phyloP scores from a whole-genome alignment of 2,888 invertebrate species.

The Liopterus haemorrhoidalis region DNA sequence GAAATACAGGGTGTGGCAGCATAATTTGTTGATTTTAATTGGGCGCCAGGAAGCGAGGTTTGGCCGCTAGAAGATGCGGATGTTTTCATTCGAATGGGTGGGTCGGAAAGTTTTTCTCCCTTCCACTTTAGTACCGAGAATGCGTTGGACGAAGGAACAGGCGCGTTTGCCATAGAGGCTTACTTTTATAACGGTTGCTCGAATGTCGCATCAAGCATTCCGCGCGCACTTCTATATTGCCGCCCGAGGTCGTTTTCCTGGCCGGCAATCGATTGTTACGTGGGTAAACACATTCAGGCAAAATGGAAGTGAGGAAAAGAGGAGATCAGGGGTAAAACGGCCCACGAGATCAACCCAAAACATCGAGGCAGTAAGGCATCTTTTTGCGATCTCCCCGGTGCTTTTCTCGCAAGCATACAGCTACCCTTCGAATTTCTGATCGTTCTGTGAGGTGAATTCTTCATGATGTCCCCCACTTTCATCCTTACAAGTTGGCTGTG shows the following conservation, averaged over 20 bases:
- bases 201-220: conserved; percentile 13
- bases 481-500: conserved; percentile 32
- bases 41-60: no score
- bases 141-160: conserved; percentile 24
- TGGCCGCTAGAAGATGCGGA: no score
- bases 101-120: conserved; percentile 18
- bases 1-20: no score
- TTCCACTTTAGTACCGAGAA: conserved; percentile 10
- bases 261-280: conserved; percentile 14
- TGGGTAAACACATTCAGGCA: conserved; percentile 2
- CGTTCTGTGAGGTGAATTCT: conserved; percentile 31
- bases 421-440: conserved; percentile 29
- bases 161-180: conserved; percentile 25
- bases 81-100: conserved; percentile 15
- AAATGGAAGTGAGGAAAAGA: no score
- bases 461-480: conserved; percentile 29
- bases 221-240: conserved; percentile 14
- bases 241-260: conserved; percentile 12
- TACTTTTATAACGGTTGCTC: conserved; percentile 21
- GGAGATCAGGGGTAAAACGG: no score
- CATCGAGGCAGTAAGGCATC: no score
- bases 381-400: no score
- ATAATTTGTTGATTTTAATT: no score
- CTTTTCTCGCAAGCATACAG: conserved; percentile 33
- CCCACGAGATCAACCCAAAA: no score